Percentiles rank a stretch among this genome's conserved stretches.
These are phyloP conservation scores for Agapostemon virescens DNA, from an alignment of 2,888 invertebrate genomes.

Conservation along the genomic window DNA sequence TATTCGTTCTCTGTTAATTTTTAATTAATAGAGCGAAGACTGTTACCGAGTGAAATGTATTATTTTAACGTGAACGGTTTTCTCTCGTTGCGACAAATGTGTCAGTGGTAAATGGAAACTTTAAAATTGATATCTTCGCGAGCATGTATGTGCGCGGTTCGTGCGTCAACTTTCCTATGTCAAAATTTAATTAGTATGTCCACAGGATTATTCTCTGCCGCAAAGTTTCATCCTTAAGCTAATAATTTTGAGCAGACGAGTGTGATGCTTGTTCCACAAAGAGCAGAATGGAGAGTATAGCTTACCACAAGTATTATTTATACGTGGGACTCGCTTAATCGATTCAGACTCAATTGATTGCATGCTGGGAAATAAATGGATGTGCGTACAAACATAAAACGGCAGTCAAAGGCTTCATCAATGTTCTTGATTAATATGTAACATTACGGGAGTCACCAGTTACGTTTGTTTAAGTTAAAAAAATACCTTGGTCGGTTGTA, in stretches of 20 bases:
- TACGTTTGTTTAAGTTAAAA: not conserved
- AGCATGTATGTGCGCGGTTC: not conserved
- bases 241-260: not conserved
- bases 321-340: not conserved
- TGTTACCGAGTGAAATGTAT: not conserved
- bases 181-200: not conserved
- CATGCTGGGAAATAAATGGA: no score
- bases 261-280: not conserved
- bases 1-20: slow-evolving; percentile 1
- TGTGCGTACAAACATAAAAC: not conserved
- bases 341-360: not conserved
- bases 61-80: not conserved
- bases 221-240: not conserved
- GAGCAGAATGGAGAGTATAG: not conserved
- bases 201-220: not conserved
- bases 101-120: not conserved
- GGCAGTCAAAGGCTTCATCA: not conserved
- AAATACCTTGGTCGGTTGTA: not conserved
- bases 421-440: not conserved
- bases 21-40: not conserved
- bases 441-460: not conserved
- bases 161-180: not conserved
- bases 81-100: not conserved
- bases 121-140: not conserved
- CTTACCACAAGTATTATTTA: not conserved